These are phyloP conservation scores for Acrocephalus kingi DNA, from an alignment of 2,113 vertebrate species.

Conservation along the genomic window DNA sequence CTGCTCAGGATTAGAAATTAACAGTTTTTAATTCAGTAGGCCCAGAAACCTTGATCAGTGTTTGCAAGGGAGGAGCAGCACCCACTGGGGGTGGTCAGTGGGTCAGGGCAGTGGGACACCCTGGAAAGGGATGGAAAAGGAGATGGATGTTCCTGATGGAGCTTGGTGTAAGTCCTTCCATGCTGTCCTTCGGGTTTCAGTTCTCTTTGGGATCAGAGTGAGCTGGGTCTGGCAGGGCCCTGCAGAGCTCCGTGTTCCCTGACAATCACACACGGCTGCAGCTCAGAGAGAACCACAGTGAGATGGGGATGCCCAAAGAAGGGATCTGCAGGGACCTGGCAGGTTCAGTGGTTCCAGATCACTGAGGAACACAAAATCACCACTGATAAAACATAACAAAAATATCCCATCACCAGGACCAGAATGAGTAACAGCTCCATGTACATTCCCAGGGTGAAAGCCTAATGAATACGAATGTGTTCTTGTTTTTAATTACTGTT, in stretches of 20 bases:
- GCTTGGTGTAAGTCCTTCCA: not conserved
- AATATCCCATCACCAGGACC: not conserved
- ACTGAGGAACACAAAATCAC: not conserved
- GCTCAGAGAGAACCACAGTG: not conserved
- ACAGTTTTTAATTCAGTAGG: not conserved
- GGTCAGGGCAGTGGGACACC: not conserved
- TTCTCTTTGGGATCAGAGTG: not conserved
- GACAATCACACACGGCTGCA: rapidly evolving
- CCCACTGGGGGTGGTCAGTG: not conserved
- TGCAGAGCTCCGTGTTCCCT: not conserved
- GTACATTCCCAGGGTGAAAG: not conserved
- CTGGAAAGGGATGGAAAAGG: not conserved
- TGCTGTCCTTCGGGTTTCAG: not conserved
- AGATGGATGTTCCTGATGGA: not conserved
- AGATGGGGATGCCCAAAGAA: not conserved
- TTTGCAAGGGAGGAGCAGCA: not conserved
- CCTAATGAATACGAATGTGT: not conserved
- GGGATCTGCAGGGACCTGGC: not conserved
- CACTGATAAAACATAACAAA: not conserved
- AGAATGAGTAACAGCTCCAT: not conserved
- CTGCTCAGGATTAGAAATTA: not conserved
- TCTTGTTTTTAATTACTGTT: constrained; percentile 7
- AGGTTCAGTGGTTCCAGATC: not conserved
- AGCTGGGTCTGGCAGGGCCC: not conserved
- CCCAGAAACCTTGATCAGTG: not conserved